These are phyloP conservation scores for Leuctra nigra DNA, from an alignment of 2,888 invertebrate genomes.

Conservation along the genomic window DNA sequence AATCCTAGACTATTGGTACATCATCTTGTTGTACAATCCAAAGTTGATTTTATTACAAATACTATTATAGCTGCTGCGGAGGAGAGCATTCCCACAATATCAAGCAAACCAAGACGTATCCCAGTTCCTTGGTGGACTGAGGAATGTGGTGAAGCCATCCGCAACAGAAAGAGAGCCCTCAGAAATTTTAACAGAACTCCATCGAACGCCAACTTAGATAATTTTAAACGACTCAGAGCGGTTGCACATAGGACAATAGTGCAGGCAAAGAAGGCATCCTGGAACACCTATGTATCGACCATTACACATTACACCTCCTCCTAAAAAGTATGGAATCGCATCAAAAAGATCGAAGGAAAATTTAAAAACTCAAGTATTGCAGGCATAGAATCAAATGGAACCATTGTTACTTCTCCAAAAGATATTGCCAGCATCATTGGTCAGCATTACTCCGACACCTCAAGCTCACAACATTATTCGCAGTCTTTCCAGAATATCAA, in stretches of 20 bases:
- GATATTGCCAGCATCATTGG: not conserved
- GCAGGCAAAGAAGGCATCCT: not conserved
- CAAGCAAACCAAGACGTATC: not conserved
- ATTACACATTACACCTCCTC: not conserved
- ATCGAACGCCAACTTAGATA: not conserved
- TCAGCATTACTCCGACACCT: constrained; percentile 1
- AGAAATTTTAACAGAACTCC: not conserved
- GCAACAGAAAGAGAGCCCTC: not conserved
- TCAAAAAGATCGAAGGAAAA: constrained; percentile 12
- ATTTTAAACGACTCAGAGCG: not conserved
- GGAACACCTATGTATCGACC: constrained; percentile 2
- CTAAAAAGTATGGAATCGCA: not conserved
- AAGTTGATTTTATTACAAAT: not conserved
- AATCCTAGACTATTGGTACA: no score
- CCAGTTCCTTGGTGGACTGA: constrained; percentile 12
- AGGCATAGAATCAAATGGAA: not conserved
- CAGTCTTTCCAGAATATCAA: constrained; percentile 1
- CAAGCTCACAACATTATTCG: constrained; percentile 8
- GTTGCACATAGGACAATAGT: not conserved
- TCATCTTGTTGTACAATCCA: not conserved
- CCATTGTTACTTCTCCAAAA: not conserved
- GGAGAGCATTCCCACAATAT: not conserved
- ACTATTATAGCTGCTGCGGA: no score
- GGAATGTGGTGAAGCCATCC: constrained; percentile 4
- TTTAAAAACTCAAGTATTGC: not conserved